Percentiles rank a stretch among this genome's conserved stretches.
These are phyloP conservation scores for Limanda limanda DNA, from an alignment of 2,113 vertebrate genomes.

Conservation along the genomic window DNA sequence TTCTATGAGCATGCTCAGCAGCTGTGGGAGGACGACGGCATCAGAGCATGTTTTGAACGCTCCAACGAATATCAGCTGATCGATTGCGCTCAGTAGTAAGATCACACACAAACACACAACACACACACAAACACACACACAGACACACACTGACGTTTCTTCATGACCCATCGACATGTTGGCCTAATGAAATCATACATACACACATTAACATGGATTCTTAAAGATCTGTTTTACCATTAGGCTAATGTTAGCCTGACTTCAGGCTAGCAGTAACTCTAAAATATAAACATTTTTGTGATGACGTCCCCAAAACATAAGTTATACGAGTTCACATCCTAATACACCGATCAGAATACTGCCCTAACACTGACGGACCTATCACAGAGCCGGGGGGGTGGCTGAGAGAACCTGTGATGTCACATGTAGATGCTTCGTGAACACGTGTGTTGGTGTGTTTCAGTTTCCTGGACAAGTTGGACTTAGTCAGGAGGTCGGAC, in stretches of 20 bases:
- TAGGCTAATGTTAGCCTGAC: no score
- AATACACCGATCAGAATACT: conserved; percentile 17
- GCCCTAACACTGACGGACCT: background rate
- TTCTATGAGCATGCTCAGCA: conserved; percentile 81
- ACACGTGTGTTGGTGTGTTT: conserved; percentile 16
- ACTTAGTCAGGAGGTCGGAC: conserved; percentile 91
- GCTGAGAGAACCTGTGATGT: no score
- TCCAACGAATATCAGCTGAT: conserved; percentile 84
- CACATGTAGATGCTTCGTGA: no score
- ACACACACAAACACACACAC: background rate
- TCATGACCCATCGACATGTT: background rate
- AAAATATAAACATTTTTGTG: no score
- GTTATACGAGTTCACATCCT: background rate
- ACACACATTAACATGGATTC: no score
- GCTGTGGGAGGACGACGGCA: conserved; percentile 80
- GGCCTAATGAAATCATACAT: background rate
- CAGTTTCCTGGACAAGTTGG: conserved; percentile 95
- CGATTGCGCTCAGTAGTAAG: conserved; percentile 83
- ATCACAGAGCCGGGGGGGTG: no score
- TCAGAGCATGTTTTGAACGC: conserved; percentile 80
- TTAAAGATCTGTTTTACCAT: no score
- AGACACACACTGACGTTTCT: background rate
- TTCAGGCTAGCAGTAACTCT: no score
- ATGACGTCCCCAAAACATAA: no score
- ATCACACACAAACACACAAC: background rate